Percentiles rank a stretch among this genome's conserved stretches.
These are phyloP conservation scores for Lypha dubia DNA, from an alignment of 2,888 invertebrate species.

Conservation along the genomic window DNA sequence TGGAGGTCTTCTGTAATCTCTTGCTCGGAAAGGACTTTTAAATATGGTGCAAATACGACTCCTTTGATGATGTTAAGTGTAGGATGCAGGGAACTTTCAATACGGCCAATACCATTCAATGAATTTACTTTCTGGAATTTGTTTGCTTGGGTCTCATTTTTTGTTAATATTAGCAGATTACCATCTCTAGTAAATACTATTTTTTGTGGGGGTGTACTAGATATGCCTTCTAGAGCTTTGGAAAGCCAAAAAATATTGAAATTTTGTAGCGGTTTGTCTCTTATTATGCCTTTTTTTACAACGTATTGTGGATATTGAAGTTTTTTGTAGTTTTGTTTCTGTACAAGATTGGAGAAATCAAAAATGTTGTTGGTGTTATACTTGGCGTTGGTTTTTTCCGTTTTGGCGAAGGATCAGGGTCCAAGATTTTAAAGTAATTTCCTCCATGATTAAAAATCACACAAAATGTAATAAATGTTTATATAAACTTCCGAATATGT, in stretches of 20 bases:
- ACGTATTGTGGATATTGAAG: background rate
- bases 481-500: too few species aligned
- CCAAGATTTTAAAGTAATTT: background rate
- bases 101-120: background rate
- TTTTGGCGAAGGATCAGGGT: too few species aligned
- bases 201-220: background rate
- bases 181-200: slow-evolving; percentile 2
- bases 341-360: too few species aligned
- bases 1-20: background rate
- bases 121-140: background rate
- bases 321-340: too few species aligned
- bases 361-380: too few species aligned
- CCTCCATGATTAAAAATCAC: background rate
- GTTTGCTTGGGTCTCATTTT: slow-evolving; percentile 1
- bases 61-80: slow-evolving; percentile 1
- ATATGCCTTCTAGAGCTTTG: slow-evolving; percentile 11
- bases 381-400: too few species aligned
- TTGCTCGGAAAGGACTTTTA: background rate
- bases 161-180: slow-evolving; percentile 9
- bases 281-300: background rate
- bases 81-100: background rate
- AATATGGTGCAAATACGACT: background rate
- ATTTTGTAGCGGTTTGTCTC: slow-evolving; percentile 15
- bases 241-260: slow-evolving; percentile 14
- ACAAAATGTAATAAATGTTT: too few species aligned